Base-by-base conservation (phyloP, 2,797 vertebrate species). In the Lutjanus campechanus region DNA sequence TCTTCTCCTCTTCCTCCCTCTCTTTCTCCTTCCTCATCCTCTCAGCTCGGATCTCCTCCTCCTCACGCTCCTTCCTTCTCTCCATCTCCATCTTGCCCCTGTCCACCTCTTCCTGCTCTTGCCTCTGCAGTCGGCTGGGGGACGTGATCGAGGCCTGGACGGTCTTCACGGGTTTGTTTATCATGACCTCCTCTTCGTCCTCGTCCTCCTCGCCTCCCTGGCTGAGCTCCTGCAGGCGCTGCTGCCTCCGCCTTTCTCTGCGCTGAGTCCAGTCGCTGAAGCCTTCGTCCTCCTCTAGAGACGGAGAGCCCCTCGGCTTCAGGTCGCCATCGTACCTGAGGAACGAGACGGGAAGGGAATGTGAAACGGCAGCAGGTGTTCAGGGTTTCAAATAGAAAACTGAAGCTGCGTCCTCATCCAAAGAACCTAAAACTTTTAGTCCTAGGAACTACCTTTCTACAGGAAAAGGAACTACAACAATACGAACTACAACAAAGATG, bases 181-280 rank as follows among this genome's bases (percentile, higher is more conserved):
- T 5, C 0, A 1, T 13, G 25, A 84, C 60, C 68, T 69, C 73
- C 79, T 92, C 91, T 58, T 88, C 79, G 0, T 86, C 82, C 62
- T 89, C 84, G 0, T 88, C 82, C 20, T 91, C 90, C 2, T 91
- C 76, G 1, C 88, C 89, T 51, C 81, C 90, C 25, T 69, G 77
- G 44, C 60, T 50, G 17, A 89, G 94, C 77, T 94, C 91, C 54
- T 89, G 86, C 40, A 90, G 95, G 7, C 90, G 94, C 75, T 80
- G 92, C 84, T 92, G 96, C 60, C 88, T 95, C 79, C 76, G 91
- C 66, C 84, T 95, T 87, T 97, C 96, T 0, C 96, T 47, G 60
- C 95, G 97, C 82, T 97, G 98, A 25, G 97, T 96, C 97, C 98
- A 98, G 90, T 99, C 97, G 0, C 97, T 95, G 87, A 99, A 99